Base-by-base conservation (phyloP, 2,888 invertebrate genomes). In the Caenorhabditis sulstoni region DNA sequence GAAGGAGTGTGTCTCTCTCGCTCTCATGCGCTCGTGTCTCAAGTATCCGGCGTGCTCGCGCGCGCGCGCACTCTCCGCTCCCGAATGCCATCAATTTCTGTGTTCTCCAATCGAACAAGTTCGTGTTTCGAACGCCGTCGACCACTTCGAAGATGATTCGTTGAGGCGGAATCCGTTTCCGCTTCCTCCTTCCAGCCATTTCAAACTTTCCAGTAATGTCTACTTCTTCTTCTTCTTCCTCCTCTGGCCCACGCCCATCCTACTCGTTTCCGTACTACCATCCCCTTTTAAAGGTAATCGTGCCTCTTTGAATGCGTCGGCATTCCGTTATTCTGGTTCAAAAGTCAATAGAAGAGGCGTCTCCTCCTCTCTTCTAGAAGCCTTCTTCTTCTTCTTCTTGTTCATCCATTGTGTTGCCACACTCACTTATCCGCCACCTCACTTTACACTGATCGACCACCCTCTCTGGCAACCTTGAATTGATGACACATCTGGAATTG, bases 191-290 rank as follows among this genome's bases (percentile, higher is more conserved):
- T 64, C 44, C 45, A 65, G 53, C 23, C 65, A 55, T 49, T 66
- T 49, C 49, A n/a, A n/a, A n/a, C 66, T 57, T 66, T 66, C 66
- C 16, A 66, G 66, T 66, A 66, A 66, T 66, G 57, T 57, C 57
- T 57, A 44, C 52, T 16, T 12, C 20, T 20, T 35, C 35, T 53
- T 47, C 45, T 45, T 23, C 50, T 39, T 22, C 45, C 22, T 65
- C 55, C 29, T n/a, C 16, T 11, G 7, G 18, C 35, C n/a, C 22
- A 23, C n/a, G n/a, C 18, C 23, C 11, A 16, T 18, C 29, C 64
- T 57, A 47, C 23, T 29, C 52, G 23, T 52, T 52, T 29, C 29
- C 52, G 29, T 52, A 20, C 49, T 49, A 49, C 20, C n/a, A 16
- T 29, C 29, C n/a, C 12, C 29, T 22, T 9, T 1, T 41, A 41